Evolutionary conservation across 23 tunicate genomes (phyloP).

Genomic region (Oikopleura dioica): DNA sequence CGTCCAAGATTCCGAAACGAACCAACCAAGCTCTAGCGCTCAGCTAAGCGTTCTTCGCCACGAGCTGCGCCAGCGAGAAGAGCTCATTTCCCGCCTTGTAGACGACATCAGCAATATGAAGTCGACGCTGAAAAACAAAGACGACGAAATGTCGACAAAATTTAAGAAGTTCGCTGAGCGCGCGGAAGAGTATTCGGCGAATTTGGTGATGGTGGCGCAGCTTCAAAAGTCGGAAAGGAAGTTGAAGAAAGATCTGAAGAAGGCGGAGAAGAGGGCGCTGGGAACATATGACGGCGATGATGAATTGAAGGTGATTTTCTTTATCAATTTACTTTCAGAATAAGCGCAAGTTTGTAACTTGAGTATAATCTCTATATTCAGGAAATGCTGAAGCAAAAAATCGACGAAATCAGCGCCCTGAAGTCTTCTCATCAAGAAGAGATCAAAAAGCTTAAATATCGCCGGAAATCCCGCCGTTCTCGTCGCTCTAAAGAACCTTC

Average conservation of each 20-base stretch:
- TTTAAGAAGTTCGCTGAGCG: no score
- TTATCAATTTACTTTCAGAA: neutral
- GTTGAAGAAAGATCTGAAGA: neutral
- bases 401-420: neutral
- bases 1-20: neutral
- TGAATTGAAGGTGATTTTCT: neutral
- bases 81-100: neutral
- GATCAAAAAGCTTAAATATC: neutral
- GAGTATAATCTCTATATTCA: neutral
- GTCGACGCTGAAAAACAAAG: neutral
- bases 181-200: no score
- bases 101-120: neutral
- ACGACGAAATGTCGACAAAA: no score
- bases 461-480: neutral
- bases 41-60: neutral
- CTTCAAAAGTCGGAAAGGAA: neutral
- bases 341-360: neutral
- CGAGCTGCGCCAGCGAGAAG: conserved; percentile 2
- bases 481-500: no score
- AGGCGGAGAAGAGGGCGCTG: neutral
- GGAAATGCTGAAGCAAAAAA: neutral
- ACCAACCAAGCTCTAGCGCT: no score
- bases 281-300: conserved; percentile 13
- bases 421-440: no score
- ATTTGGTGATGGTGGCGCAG: no score